phyloP scores from a whole-genome alignment of 2,888 invertebrate species.

The Prionchulus punctatus region DNA sequence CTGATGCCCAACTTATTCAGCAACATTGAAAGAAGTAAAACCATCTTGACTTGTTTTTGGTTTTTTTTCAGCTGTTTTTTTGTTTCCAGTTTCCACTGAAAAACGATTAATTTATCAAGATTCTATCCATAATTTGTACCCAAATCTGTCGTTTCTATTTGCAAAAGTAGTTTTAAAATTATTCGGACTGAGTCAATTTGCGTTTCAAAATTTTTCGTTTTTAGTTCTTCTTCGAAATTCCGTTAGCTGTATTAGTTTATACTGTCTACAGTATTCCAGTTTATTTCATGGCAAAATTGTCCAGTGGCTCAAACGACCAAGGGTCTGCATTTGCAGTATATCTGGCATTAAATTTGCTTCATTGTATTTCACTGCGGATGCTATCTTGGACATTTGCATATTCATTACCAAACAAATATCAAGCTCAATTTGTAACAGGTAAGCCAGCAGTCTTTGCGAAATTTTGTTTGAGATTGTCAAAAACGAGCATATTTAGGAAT shows the following conservation, averaged over 20 bases:
- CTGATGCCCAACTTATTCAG: conserved; percentile 59
- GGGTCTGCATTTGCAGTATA: conserved; percentile 10
- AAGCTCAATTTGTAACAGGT: no score
- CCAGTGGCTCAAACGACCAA: conserved; percentile 13
- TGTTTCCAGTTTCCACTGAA: conserved; percentile 17
- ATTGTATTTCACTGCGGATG: conserved; percentile 12
- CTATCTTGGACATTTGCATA: conserved; percentile 12
- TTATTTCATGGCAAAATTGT: conserved; percentile 32
- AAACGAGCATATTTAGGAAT: conserved; percentile 7
- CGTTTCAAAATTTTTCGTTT: no score
- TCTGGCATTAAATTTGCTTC: conserved; percentile 4
- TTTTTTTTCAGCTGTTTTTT: no score
- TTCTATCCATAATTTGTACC: conserved; percentile 60
- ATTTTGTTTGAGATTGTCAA: no score
- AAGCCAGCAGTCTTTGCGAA: no score
- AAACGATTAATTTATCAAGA: conserved; percentile 55
- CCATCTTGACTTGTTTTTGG: no score
- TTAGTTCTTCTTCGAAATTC: conserved; percentile 59
- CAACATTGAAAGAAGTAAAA: conserved; percentile 36
- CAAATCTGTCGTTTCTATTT: conserved; percentile 57
- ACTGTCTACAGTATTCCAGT: conserved; percentile 69
- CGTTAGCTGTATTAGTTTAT: conserved; percentile 62
- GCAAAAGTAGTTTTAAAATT: conserved; percentile 67
- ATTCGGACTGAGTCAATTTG: no score
- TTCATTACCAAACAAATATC: not conserved